These are phyloP conservation scores for Caenorhabditis sinica DNA, from an alignment of 2,888 invertebrate species.

Conservation along the genomic window DNA sequence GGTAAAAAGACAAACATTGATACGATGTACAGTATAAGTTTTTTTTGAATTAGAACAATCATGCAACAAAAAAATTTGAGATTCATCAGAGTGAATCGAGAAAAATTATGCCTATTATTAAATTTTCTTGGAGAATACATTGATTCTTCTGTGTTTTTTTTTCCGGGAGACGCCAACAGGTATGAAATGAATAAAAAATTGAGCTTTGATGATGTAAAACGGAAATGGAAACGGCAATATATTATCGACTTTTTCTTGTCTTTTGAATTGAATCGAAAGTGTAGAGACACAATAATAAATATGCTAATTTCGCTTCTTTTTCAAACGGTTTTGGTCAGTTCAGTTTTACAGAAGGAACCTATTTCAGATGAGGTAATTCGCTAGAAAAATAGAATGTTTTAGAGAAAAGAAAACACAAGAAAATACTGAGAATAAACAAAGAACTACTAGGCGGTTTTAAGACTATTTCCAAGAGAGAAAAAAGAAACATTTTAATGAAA, in stretches of 20 bases:
- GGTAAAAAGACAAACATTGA: constrained; percentile 47
- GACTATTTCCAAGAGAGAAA: constrained; percentile 12
- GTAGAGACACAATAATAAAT: constrained; percentile 14
- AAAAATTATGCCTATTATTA: constrained; percentile 56
- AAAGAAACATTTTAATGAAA: constrained; percentile 4
- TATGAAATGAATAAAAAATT: constrained; percentile 61
- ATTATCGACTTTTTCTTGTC: constrained; percentile 21
- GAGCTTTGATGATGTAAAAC: constrained; percentile 65
- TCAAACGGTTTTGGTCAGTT: constrained; percentile 48
- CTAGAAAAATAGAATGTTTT: constrained; percentile 13
- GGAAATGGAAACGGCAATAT: constrained; percentile 28
- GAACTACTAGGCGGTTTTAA: constrained; percentile 43
- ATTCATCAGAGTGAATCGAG: constrained; percentile 1
- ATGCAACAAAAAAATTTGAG: constrained; percentile 17
- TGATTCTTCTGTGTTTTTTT: constrained; percentile 14
- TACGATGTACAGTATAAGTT: constrained; percentile 53
- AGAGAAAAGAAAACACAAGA: neutral
- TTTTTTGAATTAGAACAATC: constrained; percentile 16
- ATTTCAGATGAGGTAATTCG: constrained; percentile 51
- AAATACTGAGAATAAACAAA: constrained; percentile 18
- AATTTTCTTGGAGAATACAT: constrained; percentile 12
- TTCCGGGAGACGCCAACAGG: constrained; percentile 46
- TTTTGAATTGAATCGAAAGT: constrained; percentile 30
- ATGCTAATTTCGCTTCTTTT: constrained; percentile 24
- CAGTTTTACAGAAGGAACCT: constrained; percentile 47